These are phyloP conservation scores for Drosophila nr. perissopoda DNA, from an alignment of 2,888 invertebrate genomes.

Conservation along the genomic window DNA sequence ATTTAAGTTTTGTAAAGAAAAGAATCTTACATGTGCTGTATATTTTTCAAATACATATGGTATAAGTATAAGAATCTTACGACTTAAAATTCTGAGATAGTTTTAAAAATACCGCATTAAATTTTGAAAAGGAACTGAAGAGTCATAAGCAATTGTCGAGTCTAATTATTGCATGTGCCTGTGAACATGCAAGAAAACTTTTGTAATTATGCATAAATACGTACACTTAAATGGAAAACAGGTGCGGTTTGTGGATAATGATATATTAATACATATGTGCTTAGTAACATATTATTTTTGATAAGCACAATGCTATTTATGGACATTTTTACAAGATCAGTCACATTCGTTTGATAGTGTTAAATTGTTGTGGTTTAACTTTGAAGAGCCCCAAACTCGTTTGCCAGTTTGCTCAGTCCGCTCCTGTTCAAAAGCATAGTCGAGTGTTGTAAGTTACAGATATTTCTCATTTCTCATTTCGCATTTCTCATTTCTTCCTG, in stretches of 20 bases:
- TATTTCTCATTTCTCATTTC: constrained; percentile 1
- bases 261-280: not conserved
- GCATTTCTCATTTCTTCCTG: constrained; percentile 63
- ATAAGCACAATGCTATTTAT: not conserved
- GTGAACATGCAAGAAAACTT: constrained; percentile 1
- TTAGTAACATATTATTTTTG: not conserved
- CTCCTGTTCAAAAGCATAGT: constrained; percentile 18
- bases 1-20: not conserved
- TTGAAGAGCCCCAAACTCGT: not conserved
- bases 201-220: constrained; percentile 11
- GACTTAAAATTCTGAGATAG: not conserved
- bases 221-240: not conserved
- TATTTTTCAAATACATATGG: not conserved
- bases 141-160: constrained; percentile 6
- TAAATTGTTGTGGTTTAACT: not conserved
- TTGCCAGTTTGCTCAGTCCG: constrained; percentile 1
- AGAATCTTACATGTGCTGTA: not conserved
- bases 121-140: not conserved
- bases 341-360: not conserved
- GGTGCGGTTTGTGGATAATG: not conserved
- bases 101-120: not conserved
- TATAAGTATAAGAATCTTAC: not conserved
- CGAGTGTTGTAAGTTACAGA: constrained; percentile 4
- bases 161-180: constrained; percentile 1
- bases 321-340: not conserved